Evolutionary conservation across 2,113 vertebrate species (phyloP), one percentile per base, ranked within the genome.

Genomic region (Apistogramma diplotaenia): DNA sequence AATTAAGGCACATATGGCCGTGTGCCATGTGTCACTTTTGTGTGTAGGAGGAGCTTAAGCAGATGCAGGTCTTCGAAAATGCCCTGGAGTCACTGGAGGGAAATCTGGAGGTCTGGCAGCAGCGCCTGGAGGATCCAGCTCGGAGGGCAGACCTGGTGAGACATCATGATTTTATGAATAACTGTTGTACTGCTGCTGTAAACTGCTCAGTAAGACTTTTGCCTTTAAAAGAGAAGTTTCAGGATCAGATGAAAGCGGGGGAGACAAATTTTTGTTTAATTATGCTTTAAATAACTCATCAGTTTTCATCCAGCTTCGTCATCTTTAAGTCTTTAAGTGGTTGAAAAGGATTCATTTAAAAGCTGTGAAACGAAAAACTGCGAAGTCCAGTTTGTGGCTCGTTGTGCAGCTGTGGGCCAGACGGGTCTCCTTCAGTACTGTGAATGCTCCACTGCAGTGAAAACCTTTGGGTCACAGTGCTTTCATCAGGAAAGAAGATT

Each of bases 31-130:
- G 59, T 37, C n/a, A 4, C 75, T 53, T 84, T 8, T 81, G 25
- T 16, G 10, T 82, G 76, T 51, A 96, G 95, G 95, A 92, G 87
- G 93, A 94, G 81, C 78, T 93, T 25, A 77, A 85, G 74, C 94
- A 94, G 83, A 92, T 96, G 86, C 94, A 96, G 84, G 93, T 96
- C 85, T 97, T 98, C 61, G 89, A 81, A 3, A 79, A 79, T 15
- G 71, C 59, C 27, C 88, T 98, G 79, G 92, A 94, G 43, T 90
- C 80, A 0, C 91, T 98, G 86, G 96, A 98, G 91, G 65, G 23
- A 18, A 91, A 67, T 13, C 91, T 98, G 83, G 91, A 90, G 61
- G 91, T 85, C 1, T 96, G 95, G 90, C 92, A 92, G 88, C 92
- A 94, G 27, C 88, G 83, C 58, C 92, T 97, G 51, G 74, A 81